Evolutionary conservation across 2,113 vertebrate genomes (phyloP).

Genomic region (human): GRCh38 chrX:149049001-149049500

Average conservation of each 20-base stretch:
- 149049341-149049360: neutral
- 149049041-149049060: neutral
- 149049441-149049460: conserved; percentile 5
- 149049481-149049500: neutral
- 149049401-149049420: neutral
- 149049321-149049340: neutral
- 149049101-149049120: neutral
- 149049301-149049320: conserved; percentile 25
- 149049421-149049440: neutral
- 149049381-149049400: neutral
- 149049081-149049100: neutral
- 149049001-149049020: neutral
- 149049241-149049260: neutral
- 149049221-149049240: neutral
- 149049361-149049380: neutral
- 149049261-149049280: neutral
- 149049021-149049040: neutral
- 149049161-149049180: conserved; percentile 19
- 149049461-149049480: neutral
- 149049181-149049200: neutral
- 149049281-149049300: neutral
- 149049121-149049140: neutral
- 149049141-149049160: neutral
- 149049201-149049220: neutral
- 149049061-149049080: neutral